Percentiles rank a stretch among this genome's conserved stretches.
Conservation (phyloP, 2,888 invertebrate genomes). For the Dryadula phaetusa region DNA sequence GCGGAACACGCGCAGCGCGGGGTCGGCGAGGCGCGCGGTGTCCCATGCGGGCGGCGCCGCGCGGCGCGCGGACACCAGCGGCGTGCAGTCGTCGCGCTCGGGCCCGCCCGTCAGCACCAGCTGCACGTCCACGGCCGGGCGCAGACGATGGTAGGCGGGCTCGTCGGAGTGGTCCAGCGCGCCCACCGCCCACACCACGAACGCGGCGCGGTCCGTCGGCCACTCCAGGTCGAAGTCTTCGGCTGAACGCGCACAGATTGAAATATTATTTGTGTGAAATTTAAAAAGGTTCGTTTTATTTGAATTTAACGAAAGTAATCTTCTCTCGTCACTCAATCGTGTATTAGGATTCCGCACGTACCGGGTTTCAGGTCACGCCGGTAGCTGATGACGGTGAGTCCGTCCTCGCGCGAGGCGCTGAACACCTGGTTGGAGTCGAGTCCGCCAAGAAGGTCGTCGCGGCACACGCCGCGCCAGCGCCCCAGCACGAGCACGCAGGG, state of each 20-base stretch:
- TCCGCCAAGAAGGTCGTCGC: slow-evolving; percentile 92
- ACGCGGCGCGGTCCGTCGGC: slow-evolving; percentile 86
- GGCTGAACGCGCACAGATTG: slow-evolving; percentile 72
- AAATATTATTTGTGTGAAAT: too few relatives aligned
- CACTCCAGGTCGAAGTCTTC: slow-evolving; percentile 91
- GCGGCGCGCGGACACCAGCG: slow-evolving; percentile 82
- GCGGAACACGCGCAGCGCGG: slow-evolving; percentile 90
- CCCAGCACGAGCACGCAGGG: slow-evolving; percentile 95
- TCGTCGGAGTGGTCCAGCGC: slow-evolving; percentile 89
- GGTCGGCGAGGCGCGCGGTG: slow-evolving; percentile 83
- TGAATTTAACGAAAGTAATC: too few relatives aligned
- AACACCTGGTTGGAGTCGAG: slow-evolving; percentile 92
- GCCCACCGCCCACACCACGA: slow-evolving; percentile 94
- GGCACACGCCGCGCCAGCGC: slow-evolving; percentile 93
- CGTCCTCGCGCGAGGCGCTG: slow-evolving; percentile 88
- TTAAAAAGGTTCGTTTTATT: too few relatives aligned
- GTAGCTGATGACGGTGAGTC: slow-evolving; percentile 91
- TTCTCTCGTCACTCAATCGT: too few relatives aligned
- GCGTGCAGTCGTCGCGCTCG: slow-evolving; percentile 88
- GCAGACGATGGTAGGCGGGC: slow-evolving; percentile 92
- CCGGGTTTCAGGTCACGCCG: slow-evolving; percentile 90
- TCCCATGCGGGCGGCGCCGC: slow-evolving; percentile 80
- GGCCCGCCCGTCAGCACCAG: slow-evolving; percentile 87
- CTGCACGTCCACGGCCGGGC: slow-evolving; percentile 88
- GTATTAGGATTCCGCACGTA: too few relatives aligned